Evolutionary conservation across 2,797 vertebrate species (phyloP), one percentile per base, ranked within the genome.

Genomic region (Cyclopterus lumpus): DNA sequence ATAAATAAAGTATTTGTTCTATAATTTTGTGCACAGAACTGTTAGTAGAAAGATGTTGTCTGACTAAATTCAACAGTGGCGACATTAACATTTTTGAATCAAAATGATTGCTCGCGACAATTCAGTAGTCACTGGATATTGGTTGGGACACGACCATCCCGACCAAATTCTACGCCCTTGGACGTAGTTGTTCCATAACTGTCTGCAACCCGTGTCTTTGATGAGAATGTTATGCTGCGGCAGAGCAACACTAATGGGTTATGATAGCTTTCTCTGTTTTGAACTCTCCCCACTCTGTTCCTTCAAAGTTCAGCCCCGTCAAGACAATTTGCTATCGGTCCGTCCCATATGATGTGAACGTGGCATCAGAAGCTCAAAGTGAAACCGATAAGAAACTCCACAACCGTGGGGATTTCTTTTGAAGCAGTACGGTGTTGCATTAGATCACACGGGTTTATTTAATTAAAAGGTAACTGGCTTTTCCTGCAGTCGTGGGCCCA

Each of bases 241-340:
- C 28, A 36, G 42, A 14, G 57, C 32, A 36, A 4, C 28, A 44
- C 57, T 54, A 61, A 40, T 18, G 28, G 5, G 24, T 66, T 42
- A 54, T 54, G 61, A 58, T 64, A 30, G 60, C 59, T 40, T 79
- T 20, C 11, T 53, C 30, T 49, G 32, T 30, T 69, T 53, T 58
- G 55, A 44, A 67, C 0, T 34, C 53, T n/a, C 11, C n/a, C 30
- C 38, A 28, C 67, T 44, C 54, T 40, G 28, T 49, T 67, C 55
- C 26, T 18, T 71, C 40, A 74, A 65, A 79, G 71, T 54, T 69
- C 65, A 65, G 6, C 30, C 5, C 59, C 11, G 60, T 74, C 36
- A 58, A 55, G 42, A 24, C 49, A 49, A 26, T 46, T 68, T 44
- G 58, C 14, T 26, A 14, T 34, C 49, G 42, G 58, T 64, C 59